Evolutionary conservation across 92 coral and sea anemone genomes (phyloP).

Genomic region (Zoanthus gigantus): DNA sequence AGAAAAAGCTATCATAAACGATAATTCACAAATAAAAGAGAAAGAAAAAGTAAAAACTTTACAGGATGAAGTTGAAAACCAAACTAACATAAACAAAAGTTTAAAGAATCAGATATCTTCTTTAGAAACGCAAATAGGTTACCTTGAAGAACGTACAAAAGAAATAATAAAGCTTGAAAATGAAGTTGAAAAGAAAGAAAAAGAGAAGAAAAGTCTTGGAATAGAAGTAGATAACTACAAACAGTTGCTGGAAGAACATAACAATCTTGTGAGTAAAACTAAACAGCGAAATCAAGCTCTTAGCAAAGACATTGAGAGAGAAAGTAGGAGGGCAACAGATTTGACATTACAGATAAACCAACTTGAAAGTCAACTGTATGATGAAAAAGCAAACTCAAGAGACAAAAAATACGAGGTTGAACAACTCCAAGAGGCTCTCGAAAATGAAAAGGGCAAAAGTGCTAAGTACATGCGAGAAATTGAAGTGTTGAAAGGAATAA

Average conservation of each 20-base stretch:
- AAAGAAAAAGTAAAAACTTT: slow-evolving; percentile 56
- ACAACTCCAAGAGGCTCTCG: slow-evolving; percentile 45
- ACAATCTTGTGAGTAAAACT: neutral
- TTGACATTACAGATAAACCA: slow-evolving; percentile 75
- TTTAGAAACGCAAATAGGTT: neutral
- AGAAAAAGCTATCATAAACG: slow-evolving; percentile 62
- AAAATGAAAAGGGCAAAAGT: slow-evolving; percentile 48
- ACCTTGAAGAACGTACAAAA: slow-evolving; percentile 19
- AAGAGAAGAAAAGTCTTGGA: slow-evolving; percentile 11
- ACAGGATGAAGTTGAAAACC: slow-evolving; percentile 53
- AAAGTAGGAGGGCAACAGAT: slow-evolving; percentile 71
- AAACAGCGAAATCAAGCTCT: slow-evolving; percentile 28
- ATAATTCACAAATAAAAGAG: slow-evolving; percentile 64
- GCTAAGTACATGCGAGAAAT: slow-evolving; percentile 23
- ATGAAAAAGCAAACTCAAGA: slow-evolving; percentile 65
- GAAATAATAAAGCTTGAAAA: slow-evolving; percentile 17
- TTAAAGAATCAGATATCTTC: slow-evolving; percentile 51
- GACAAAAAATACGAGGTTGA: slow-evolving; percentile 48
- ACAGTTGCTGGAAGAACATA: neutral
- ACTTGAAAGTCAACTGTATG: slow-evolving; percentile 67
- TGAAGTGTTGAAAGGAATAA: slow-evolving; percentile 45
- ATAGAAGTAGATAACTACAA: neutral
- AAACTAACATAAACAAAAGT: slow-evolving; percentile 57
- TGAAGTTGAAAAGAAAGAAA: neutral
- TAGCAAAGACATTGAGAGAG: slow-evolving; percentile 69